Conservation (phyloP, 2,113 vertebrate species). For the Myrmecophaga tridactyla region DNA sequence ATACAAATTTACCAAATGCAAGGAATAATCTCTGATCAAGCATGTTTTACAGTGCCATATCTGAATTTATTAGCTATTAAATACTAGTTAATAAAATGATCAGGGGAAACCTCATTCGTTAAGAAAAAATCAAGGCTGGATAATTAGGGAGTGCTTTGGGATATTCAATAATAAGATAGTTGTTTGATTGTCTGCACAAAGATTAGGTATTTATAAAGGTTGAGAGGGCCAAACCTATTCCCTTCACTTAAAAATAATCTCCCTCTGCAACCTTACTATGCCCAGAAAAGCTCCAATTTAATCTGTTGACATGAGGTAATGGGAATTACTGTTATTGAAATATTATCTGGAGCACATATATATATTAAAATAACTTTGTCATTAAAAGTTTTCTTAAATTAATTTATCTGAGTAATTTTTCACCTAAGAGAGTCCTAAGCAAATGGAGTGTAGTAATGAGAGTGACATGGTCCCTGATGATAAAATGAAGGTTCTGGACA, state of each 20-base stretch:
- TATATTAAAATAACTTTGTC: neutral
- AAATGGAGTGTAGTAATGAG: neutral
- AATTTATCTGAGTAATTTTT: neutral
- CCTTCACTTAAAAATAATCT: constrained; percentile 38
- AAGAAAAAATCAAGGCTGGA: constrained; percentile 54
- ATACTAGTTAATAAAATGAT: constrained; percentile 68
- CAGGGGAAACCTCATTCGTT: constrained; percentile 48
- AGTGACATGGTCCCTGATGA: neutral
- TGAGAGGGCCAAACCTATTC: neutral
- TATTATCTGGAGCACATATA: constrained; percentile 31
- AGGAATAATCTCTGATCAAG: neutral
- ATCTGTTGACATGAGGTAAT: constrained; percentile 39
- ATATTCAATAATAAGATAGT: constrained; percentile 32
- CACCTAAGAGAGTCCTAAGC: neutral
- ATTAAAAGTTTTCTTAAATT: neutral
- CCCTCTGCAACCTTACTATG: neutral
- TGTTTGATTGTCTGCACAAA: neutral
- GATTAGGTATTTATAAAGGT: neutral
- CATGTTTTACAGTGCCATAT: neutral
- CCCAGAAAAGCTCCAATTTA: constrained; percentile 26
- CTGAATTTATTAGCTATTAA: constrained; percentile 55
- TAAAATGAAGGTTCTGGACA: neutral
- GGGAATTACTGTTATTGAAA: constrained; percentile 24
- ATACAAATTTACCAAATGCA: neutral
- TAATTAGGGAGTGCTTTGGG: constrained; percentile 69